Evolutionary conservation across 2,797 vertebrate species (phyloP).

Genomic region (Molossus alvarezi): DNA sequence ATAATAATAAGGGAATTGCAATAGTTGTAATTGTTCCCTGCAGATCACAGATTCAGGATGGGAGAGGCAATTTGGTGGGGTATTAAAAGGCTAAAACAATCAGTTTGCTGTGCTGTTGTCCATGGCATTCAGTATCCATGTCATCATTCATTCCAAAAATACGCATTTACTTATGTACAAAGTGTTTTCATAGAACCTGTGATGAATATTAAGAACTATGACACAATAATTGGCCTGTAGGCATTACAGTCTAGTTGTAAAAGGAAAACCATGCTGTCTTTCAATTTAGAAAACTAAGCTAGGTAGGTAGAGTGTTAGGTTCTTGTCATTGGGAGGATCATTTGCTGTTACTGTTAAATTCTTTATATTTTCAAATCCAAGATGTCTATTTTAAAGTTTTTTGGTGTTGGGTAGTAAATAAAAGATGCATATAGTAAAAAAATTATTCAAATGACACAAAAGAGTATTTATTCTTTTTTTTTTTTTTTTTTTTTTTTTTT

Average conservation of each 20-base stretch:
- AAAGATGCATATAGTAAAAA: not conserved
- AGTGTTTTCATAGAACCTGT: not conserved
- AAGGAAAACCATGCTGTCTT: constrained; percentile 33
- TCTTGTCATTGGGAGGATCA: not conserved
- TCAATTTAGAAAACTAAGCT: constrained; percentile 50
- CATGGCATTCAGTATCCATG: not conserved
- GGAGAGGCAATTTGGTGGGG: not conserved
- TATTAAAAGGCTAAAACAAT: constrained; percentile 17
- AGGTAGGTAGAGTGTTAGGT: not conserved
- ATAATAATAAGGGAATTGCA: not conserved
- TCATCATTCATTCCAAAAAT: not conserved
- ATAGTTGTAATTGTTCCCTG: not conserved
- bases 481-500: no score
- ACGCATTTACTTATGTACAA: not conserved
- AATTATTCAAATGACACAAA: constrained; percentile 18
- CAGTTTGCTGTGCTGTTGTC: not conserved
- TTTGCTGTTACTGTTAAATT: constrained; percentile 25
- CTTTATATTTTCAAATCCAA: constrained; percentile 48
- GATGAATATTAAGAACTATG: not conserved
- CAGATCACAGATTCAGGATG: not conserved
- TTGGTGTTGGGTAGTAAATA: constrained; percentile 4
- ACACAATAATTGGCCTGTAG: constrained; percentile 14
- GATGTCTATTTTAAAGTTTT: constrained; percentile 21
- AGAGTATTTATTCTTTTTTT: not conserved
- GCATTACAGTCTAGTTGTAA: not conserved